These are phyloP conservation scores for Furcula furcula DNA, from an alignment of 2,888 invertebrate species.

Conservation along the genomic window DNA sequence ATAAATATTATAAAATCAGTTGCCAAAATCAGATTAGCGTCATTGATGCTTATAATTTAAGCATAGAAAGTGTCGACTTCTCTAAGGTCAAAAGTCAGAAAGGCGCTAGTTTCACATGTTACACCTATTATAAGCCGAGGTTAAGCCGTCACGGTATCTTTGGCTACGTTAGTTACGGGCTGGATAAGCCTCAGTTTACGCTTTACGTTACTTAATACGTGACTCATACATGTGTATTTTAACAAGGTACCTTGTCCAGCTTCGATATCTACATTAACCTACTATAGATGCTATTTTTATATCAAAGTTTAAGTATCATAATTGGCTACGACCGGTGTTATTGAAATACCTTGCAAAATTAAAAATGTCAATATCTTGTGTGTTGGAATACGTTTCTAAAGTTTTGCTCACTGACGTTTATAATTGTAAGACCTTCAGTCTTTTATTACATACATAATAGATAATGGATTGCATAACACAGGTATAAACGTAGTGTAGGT, in stretches of 20 bases:
- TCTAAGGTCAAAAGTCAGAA: neutral
- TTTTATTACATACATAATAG: slow-evolving; percentile 63
- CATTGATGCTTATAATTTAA: neutral
- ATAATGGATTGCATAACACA: slow-evolving; percentile 60
- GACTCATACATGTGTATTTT: neutral
- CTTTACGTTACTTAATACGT: neutral
- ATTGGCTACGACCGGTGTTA: neutral
- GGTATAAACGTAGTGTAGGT: slow-evolving; percentile 48
- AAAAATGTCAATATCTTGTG: slow-evolving; percentile 1
- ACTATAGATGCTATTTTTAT: neutral
- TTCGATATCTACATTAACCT: neutral
- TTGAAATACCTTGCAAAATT: neutral
- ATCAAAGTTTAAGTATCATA: neutral
- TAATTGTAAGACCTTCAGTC: slow-evolving; percentile 57
- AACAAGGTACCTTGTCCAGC: neutral
- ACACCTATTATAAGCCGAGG: slow-evolving; percentile 9
- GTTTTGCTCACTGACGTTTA: slow-evolving; percentile 44
- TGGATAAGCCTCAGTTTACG: slow-evolving; percentile 7
- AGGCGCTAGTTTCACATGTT: neutral
- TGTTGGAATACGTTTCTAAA: slow-evolving; percentile 23
- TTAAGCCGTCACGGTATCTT: slow-evolving; percentile 12
- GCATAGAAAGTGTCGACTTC: neutral
- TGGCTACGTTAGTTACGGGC: slow-evolving; percentile 17
- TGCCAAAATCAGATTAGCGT: neutral
- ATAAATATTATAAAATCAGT: too few species aligned